phyloP scores from a whole-genome alignment of 2,113 vertebrate species.

The Etheostoma spectabile region DNA sequence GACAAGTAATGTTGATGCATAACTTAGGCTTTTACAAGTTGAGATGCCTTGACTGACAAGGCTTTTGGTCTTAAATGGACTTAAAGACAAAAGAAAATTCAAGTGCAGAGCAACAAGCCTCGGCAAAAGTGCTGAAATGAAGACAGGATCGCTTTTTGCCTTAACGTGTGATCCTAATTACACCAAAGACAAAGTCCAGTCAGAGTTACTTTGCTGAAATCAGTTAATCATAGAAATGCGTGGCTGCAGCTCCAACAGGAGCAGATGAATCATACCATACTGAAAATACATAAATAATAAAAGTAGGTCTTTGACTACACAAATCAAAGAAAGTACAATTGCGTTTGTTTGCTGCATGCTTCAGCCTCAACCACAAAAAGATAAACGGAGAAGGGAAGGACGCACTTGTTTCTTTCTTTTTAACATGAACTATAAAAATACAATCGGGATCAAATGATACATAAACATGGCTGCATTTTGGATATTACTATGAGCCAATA shows the following conservation, averaged over 20 bases:
- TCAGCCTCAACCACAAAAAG: constrained; percentile 32
- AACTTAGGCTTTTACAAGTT: constrained; percentile 22
- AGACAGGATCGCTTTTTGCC: constrained; percentile 29
- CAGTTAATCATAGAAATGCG: constrained; percentile 33
- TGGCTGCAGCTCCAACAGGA: constrained; percentile 36
- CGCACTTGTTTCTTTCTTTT: constrained; percentile 9
- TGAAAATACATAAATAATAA: constrained; percentile 28
- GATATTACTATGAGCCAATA: constrained; percentile 27
- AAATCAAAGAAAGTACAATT: constrained; percentile 44
- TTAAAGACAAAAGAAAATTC: not conserved
- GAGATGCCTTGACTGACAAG: constrained; percentile 27
- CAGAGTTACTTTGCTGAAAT: constrained; percentile 35
- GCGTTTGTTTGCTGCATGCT: constrained; percentile 21
- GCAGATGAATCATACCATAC: constrained; percentile 36
- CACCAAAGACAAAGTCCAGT: constrained; percentile 25
- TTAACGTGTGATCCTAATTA: not conserved
- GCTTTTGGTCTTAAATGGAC: constrained; percentile 37
- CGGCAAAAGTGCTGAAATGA: constrained; percentile 25
- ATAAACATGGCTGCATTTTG: constrained; percentile 27
- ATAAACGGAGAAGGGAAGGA: not conserved
- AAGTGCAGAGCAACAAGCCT: constrained; percentile 19
- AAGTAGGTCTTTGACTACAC: constrained; percentile 25
- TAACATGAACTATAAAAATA: constrained; percentile 47
- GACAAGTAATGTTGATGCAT: not conserved
- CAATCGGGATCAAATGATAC: constrained; percentile 41